Evolutionary conservation across 2,797 vertebrate species (phyloP).

Genomic region (Falco concolor): DNA sequence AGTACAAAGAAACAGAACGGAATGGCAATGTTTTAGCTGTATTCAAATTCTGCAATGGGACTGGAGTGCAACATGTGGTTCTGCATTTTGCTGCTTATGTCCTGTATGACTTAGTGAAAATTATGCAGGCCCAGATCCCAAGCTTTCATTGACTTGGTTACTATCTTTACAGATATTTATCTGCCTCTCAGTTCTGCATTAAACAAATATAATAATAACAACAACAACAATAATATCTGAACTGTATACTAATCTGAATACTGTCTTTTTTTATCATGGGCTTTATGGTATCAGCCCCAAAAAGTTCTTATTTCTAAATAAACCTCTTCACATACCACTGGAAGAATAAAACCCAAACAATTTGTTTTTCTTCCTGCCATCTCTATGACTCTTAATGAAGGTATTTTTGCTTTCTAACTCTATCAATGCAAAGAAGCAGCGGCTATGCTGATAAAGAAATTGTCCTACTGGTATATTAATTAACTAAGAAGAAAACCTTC

Average conservation of each 20-base stretch:
- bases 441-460: background rate
- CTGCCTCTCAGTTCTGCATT: background rate
- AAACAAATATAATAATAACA: background rate
- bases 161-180: background rate
- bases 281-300: background rate
- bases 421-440: background rate
- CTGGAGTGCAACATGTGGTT: background rate
- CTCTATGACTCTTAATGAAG: background rate
- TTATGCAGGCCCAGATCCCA: background rate
- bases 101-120: background rate
- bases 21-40: background rate
- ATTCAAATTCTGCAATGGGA: background rate
- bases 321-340: background rate
- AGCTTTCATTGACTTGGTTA: background rate
- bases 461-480: background rate
- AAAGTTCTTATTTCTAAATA: background rate
- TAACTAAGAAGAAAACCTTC: background rate
- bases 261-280: background rate
- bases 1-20: background rate
- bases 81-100: background rate
- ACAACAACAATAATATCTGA: background rate
- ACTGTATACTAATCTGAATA: background rate
- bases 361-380: background rate
- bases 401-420: background rate
- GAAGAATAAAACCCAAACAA: background rate